Conservation (phyloP, 92 coral and sea anemone genomes). For the Galaxea fascicularis region DNA sequence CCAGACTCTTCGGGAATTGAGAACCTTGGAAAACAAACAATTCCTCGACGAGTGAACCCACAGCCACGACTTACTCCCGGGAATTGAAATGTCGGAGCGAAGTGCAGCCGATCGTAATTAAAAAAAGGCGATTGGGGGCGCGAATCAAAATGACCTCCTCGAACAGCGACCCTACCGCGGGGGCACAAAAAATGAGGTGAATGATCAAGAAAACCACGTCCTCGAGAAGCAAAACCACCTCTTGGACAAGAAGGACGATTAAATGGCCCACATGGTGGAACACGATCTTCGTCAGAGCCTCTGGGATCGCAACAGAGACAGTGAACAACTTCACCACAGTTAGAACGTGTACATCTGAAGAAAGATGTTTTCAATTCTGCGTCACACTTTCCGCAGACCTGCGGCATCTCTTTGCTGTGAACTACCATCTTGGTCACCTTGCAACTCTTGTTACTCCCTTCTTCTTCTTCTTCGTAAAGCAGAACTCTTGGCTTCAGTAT, state of each 20-base stretch:
- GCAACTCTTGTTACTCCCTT: too few relatives aligned
- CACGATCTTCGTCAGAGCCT: slow-evolving; percentile 17
- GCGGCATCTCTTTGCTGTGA: slow-evolving; percentile 32
- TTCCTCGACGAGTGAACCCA: slow-evolving; percentile 29
- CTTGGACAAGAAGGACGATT: slow-evolving; percentile 23
- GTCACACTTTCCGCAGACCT: slow-evolving; percentile 22
- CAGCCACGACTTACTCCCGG: slow-evolving; percentile 2
- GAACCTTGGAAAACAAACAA: slow-evolving; percentile 15
- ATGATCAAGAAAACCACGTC: slow-evolving; percentile 7
- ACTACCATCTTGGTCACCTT: slow-evolving; percentile 28
- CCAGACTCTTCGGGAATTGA: slow-evolving; percentile 4
- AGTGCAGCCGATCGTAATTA: slow-evolving; percentile 7
- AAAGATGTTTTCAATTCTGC: not conserved
- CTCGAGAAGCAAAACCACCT: slow-evolving; percentile 20
- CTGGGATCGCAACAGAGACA: slow-evolving; percentile 35
- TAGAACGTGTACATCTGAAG: slow-evolving; percentile 59
- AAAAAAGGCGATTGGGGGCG: not conserved
- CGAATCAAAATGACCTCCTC: slow-evolving; percentile 7
- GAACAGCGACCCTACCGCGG: slow-evolving; percentile 1
- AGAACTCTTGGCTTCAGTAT: slow-evolving; percentile 4
- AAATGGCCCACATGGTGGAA: slow-evolving; percentile 11
- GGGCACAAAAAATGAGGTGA: not conserved
- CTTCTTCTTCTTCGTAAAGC: too few relatives aligned
- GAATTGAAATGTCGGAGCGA: not conserved
- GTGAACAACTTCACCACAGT: slow-evolving; percentile 25